These are phyloP conservation scores for Halocynthia roretzi DNA, from an alignment of 23 tunicate genomes.

Conservation along the genomic window DNA sequence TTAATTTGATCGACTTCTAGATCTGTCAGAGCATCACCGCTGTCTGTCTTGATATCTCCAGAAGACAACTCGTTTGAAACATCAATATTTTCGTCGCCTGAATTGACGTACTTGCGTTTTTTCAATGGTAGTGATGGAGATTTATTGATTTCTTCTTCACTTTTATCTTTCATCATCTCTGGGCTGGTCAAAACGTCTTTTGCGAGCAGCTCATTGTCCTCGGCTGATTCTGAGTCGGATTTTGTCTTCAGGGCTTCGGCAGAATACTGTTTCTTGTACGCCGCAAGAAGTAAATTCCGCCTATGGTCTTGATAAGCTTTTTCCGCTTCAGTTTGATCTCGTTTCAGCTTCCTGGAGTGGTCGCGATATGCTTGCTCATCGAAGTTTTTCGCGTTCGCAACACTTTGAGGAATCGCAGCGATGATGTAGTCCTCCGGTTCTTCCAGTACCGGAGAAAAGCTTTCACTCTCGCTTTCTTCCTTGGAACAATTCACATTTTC, in stretches of 20 bases:
- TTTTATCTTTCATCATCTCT: slow-evolving; percentile 9
- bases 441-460: slow-evolving; percentile 26
- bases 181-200: neutral
- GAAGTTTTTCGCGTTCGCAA: neutral
- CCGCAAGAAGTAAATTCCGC: too few species aligned
- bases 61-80: slow-evolving; percentile 3
- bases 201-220: slow-evolving; percentile 1
- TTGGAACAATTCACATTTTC: neutral
- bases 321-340: slow-evolving; percentile 11
- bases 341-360: slow-evolving; percentile 33
- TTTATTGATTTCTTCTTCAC: slow-evolving; percentile 23
- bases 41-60: slow-evolving; percentile 7
- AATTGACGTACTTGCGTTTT: slow-evolving; percentile 53
- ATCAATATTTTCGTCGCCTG: slow-evolving; percentile 3
- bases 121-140: slow-evolving; percentile 79
- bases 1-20: neutral
- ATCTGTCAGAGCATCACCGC: slow-evolving; percentile 6
- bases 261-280: neutral
- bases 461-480: slow-evolving; percentile 16
- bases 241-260: neutral
- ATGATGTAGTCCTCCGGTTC: slow-evolving; percentile 91
- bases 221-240: slow-evolving; percentile 9
- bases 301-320: neutral
- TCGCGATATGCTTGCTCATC: slow-evolving; percentile 27
- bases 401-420: slow-evolving; percentile 56